Evolutionary conservation across 2,888 invertebrate genomes (phyloP).

Genomic region (Corbicula japonica): DNA sequence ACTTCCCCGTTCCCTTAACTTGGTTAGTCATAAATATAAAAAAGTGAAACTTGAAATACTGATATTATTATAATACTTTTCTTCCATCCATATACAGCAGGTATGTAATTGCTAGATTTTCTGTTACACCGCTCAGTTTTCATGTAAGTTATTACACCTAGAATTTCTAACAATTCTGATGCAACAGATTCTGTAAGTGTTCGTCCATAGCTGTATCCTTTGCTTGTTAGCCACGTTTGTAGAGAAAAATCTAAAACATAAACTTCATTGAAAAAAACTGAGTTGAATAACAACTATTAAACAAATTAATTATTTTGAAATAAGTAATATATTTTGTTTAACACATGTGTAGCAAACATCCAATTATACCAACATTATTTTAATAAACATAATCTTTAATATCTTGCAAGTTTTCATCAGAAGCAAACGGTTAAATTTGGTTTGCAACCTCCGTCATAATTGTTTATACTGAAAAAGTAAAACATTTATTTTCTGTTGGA

Average conservation of each 20-base stretch:
- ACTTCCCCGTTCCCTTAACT: no score
- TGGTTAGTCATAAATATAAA: no score
- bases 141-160: constrained; percentile 34
- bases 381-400: no score
- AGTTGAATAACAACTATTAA: not conserved
- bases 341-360: not conserved
- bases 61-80: no score
- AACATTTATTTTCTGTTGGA: no score
- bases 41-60: no score
- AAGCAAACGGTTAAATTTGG: no score
- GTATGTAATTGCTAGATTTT: constrained; percentile 21
- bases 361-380: no score
- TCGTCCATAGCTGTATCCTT: constrained; percentile 27
- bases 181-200: constrained; percentile 37
- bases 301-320: not conserved
- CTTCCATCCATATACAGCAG: constrained; percentile 29
- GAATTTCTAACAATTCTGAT: constrained; percentile 40
- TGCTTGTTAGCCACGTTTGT: constrained; percentile 27
- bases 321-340: not conserved
- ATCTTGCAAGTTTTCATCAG: no score
- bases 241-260: constrained; percentile 41
- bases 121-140: constrained; percentile 35
- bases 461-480: no score
- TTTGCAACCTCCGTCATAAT: no score
- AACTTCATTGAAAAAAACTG: no score